These are phyloP conservation scores for Botia almorhae DNA, from an alignment of 2,797 vertebrate species.

Conservation along the genomic window DNA sequence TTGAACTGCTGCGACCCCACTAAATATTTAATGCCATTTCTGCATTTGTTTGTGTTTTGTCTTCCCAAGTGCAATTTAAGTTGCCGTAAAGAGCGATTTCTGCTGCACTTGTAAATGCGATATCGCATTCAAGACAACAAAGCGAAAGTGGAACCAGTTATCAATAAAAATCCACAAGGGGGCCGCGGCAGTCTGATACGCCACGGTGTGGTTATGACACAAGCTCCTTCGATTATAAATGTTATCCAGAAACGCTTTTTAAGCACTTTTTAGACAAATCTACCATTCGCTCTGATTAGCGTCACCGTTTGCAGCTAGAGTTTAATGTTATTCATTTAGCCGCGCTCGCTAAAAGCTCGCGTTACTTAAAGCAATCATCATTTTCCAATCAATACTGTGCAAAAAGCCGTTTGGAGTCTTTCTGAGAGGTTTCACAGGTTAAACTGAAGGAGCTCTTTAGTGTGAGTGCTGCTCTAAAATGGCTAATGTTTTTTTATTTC, in stretches of 20 bases:
- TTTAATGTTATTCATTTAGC: constrained; percentile 21
- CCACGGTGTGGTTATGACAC: neutral
- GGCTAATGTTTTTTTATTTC: neutral
- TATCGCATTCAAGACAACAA: neutral
- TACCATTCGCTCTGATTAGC: neutral
- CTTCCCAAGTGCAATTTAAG: constrained; percentile 22
- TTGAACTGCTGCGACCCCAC: constrained; percentile 1
- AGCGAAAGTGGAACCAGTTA: neutral
- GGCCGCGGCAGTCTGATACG: neutral
- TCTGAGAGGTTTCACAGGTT: constrained; percentile 8
- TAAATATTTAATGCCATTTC: constrained; percentile 17
- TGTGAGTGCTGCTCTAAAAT: neutral
- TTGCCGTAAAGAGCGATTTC: neutral
- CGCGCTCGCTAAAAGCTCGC: constrained; percentile 11
- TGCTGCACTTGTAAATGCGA: neutral
- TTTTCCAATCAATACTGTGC: constrained; percentile 36
- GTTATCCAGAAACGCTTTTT: neutral
- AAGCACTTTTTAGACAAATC: neutral
- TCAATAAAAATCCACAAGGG: neutral
- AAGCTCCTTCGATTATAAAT: neutral
- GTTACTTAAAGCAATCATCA: constrained; percentile 22
- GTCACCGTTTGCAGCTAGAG: neutral
- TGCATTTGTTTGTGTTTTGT: constrained; percentile 33
- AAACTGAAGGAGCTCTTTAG: neutral
- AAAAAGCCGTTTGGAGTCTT: constrained; percentile 19